A percentile compares a stretch with the other conserved stretches of the same genome.
These are phyloP conservation scores for Pristionchus fissidentatus DNA, from an alignment of 2,888 invertebrate species.

Conservation along the genomic window DNA sequence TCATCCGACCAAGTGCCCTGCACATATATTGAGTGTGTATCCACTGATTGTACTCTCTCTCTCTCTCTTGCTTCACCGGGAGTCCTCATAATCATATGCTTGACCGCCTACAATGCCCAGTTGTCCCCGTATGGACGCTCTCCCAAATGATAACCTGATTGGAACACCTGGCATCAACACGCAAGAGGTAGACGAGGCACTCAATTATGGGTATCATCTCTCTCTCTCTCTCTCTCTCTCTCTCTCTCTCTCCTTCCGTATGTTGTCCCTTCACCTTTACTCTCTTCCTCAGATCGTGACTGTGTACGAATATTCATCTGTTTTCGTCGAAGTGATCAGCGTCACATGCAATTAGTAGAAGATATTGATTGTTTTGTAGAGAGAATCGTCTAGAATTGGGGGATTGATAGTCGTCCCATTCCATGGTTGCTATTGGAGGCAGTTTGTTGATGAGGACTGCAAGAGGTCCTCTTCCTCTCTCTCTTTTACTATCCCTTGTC, in stretches of 20 bases:
- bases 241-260: not conserved
- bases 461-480: not conserved
- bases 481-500: not conserved
- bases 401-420: too few species aligned
- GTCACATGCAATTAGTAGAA: too few species aligned
- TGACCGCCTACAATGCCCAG: constrained; percentile 9
- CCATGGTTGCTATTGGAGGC: not conserved
- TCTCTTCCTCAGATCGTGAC: not conserved
- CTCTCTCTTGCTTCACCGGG: not conserved
- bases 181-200: not conserved
- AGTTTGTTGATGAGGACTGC: constrained; percentile 24
- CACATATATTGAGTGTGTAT: too few species aligned
- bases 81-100: constrained; percentile 41
- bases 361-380: too few species aligned
- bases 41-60: too few species aligned
- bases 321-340: not conserved
- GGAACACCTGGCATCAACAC: constrained; percentile 6
- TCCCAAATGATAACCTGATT: constrained; percentile 32
- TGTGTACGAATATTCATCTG: not conserved
- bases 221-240: not conserved
- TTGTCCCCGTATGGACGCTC: not conserved
- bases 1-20: too few species aligned
- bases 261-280: not conserved
- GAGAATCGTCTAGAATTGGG: too few species aligned
- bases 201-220: not conserved